Conservation (phyloP, 1,140 invertebrate genomes). For the Sitobion miscanthi region DNA sequence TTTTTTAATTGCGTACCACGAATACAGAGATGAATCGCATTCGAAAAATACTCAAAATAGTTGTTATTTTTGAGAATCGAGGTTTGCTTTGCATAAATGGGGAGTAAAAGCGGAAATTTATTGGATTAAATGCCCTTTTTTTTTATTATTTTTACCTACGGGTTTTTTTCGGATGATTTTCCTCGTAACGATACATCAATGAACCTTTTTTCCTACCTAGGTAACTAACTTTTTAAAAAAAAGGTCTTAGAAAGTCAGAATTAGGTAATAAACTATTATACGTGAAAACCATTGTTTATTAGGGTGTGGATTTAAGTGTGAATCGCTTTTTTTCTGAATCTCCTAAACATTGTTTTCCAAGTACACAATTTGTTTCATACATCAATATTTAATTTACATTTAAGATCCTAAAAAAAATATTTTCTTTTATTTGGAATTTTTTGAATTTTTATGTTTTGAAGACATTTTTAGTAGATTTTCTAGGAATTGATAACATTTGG, state of each 20-base stretch:
- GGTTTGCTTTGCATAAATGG: not conserved
- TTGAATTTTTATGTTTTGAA: not conserved
- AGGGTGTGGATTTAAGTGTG: not conserved
- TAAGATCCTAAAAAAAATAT: not conserved
- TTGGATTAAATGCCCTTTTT: not conserved
- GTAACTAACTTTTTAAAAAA: too few relatives aligned
- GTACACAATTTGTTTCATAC: not conserved
- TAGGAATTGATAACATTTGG: too few relatives aligned
- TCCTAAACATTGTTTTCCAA: not conserved
- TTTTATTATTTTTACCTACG: not conserved
- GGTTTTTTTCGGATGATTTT: not conserved
- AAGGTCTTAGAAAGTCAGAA: not conserved
- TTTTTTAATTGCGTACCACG: not conserved
- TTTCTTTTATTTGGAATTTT: not conserved
- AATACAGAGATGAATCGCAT: not conserved
- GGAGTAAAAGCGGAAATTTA: not conserved
- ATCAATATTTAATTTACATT: not conserved
- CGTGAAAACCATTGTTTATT: not conserved
- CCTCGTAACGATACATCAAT: too few relatives aligned
- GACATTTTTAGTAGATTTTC: not conserved
- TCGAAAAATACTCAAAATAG: not conserved
- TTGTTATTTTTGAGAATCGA: not conserved
- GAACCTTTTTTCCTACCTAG: too few relatives aligned
- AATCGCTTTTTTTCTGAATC: not conserved
- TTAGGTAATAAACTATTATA: not conserved